Evolutionary conservation across 2,888 invertebrate species (phyloP), one percentile per base, ranked within the genome.

Genomic region (Reticulitermes lucifugus): DNA sequence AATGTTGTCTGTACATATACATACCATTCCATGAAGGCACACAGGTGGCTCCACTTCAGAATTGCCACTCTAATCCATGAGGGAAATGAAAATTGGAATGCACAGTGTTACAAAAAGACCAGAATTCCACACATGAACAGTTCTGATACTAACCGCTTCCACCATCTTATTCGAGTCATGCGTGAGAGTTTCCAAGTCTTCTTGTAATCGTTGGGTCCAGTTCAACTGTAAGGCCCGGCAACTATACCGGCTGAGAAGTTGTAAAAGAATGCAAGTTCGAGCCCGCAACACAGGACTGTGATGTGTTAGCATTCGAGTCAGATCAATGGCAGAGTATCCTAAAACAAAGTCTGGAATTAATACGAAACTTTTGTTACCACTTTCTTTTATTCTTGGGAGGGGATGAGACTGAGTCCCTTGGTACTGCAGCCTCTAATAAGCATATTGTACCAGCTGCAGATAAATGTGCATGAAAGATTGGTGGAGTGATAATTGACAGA

Each of bases 251-350:
- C 94, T 95, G 84, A 96, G 90, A 46, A 95, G 91, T 88, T 94
- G 92, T 29, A 96, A 91, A n/a, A 97, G 92, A 88, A 94, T 93
- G 89, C 96, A 96, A 18, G 94, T 92, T 88, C 96, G 92, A 88
- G 94, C 93, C 88, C 93, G 92, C 21, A 92, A 88, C 6, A 88
- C 70, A 29, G 89, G 88, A 87, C 90, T 90, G 41, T 89, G 88
- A 87, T 91, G 90, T 2, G 88, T 89, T 60, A 91, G 88, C 77
- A 91, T 86, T 43, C 86, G 82, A 35, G 83, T 83, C 14, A 88
- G 73, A 25, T 87, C 87, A 59, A 79, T 59, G 1, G 22, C 59
- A 59, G 21, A 25, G 25, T 5, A n/a, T 29, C 35, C 79, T 79
- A 46, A 51, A 79, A 75, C 35, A 22, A 43, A 55, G 55, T 55